A percentile compares a stretch with the other conserved stretches of the same genome.
phyloP scores from a whole-genome alignment of 2,888 invertebrate species.

The Brachypterus glaber region DNA sequence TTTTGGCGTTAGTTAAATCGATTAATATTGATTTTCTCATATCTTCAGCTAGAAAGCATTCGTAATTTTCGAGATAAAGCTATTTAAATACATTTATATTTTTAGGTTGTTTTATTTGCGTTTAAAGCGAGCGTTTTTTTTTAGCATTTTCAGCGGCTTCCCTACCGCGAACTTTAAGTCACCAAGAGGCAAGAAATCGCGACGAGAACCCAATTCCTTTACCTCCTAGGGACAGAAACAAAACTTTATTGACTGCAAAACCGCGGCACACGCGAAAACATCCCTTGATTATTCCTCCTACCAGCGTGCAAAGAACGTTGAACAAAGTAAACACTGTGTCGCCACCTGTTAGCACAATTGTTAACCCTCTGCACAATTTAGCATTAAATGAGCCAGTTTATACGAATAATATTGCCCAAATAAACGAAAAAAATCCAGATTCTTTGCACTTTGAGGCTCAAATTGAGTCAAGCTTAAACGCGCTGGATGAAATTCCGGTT shows the following conservation, averaged over 20 bases:
- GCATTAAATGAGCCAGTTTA: conserved; percentile 30
- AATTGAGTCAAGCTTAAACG: conserved; percentile 52
- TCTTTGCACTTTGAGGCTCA: conserved; percentile 50
- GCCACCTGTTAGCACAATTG: conserved; percentile 29
- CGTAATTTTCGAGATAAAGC: too few species aligned
- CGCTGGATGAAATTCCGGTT: conserved; percentile 47
- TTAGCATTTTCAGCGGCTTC: too few species aligned
- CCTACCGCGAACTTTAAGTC: too few species aligned
- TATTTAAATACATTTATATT: conserved; percentile 3
- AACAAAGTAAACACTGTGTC: conserved; percentile 47
- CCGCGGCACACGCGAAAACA: conserved; percentile 71
- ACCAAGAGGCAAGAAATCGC: too few species aligned
- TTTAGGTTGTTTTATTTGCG: neutral
- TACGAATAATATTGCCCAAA: conserved; percentile 28
- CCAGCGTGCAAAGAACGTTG: conserved; percentile 51
- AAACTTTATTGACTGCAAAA: conserved; percentile 52
- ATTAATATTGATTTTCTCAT: too few species aligned
- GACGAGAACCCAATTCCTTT: conserved; percentile 63
- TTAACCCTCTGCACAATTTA: conserved; percentile 25
- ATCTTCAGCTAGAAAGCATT: too few species aligned
- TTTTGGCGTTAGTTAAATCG: too few species aligned
- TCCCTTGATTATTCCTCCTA: conserved; percentile 65
- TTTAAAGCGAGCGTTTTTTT: too few species aligned
- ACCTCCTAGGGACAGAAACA: conserved; percentile 65
- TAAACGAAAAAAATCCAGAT: conserved; percentile 37